Evolutionary conservation across 2,888 invertebrate species (phyloP).

Genomic region (Eupithecia insigniata): DNA sequence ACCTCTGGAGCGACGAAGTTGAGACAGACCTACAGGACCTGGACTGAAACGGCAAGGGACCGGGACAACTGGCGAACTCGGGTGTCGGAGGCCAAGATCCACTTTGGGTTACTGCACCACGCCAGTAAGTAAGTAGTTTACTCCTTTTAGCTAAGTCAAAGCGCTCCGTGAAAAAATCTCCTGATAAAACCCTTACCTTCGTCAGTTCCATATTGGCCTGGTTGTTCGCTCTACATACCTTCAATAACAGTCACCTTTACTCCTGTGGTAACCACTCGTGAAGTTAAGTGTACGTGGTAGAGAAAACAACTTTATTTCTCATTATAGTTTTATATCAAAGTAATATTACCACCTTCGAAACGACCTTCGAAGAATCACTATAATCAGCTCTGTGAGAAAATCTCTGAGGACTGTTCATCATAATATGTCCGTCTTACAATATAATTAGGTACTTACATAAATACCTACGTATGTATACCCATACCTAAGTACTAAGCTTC

Average conservation of each 20-base stretch:
- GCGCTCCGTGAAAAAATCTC: no score
- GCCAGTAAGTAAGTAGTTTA: no score
- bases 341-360: not conserved
- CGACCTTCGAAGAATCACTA: not conserved
- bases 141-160: no score
- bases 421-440: not conserved
- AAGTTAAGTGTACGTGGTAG: not conserved
- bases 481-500: slow-evolving; percentile 13
- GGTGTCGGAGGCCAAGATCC: no score
- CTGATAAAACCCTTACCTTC: no score
- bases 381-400: not conserved
- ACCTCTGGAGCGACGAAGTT: no score
- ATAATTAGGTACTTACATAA: not conserved
- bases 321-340: not conserved
- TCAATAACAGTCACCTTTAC: not conserved
- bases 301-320: not conserved
- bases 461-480: not conserved
- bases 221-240: not conserved
- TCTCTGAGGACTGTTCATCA: not conserved
- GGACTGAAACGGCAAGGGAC: no score
- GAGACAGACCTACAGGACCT: no score
- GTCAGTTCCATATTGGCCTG: no score
- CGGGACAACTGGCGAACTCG: no score
- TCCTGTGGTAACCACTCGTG: not conserved
- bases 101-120: no score